phyloP scores from a whole-genome alignment of 2,888 invertebrate species.

The Thecocarcelia acutangulata region DNA sequence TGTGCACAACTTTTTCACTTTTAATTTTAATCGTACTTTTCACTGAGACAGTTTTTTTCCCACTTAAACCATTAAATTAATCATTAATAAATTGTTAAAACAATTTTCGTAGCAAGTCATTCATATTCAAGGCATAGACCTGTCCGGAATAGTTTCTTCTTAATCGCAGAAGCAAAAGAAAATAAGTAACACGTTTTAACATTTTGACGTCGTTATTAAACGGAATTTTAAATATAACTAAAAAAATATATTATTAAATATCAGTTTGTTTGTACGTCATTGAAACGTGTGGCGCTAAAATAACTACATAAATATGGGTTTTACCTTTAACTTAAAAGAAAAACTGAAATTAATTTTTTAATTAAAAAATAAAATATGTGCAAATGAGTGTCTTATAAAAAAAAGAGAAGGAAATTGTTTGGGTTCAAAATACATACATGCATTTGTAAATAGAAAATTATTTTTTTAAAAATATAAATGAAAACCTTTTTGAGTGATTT shows the following conservation, averaged over 20 bases:
- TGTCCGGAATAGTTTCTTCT: conserved; percentile 50
- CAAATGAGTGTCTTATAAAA: conserved; percentile 1
- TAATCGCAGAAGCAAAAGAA: conserved; percentile 7
- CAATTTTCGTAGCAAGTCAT: conserved; percentile 59
- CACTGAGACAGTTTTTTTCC: conserved; percentile 34
- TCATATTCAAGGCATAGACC: conserved; percentile 58
- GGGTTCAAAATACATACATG: not conserved
- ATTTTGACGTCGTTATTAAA: conserved; percentile 27
- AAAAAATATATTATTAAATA: conserved; percentile 1
- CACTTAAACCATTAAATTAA: conserved; percentile 39
- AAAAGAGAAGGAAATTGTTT: too few relatives aligned
- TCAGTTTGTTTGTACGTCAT: conserved; percentile 9
- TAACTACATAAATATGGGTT: conserved; percentile 43
- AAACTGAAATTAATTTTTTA: conserved; percentile 8
- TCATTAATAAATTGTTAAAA: conserved; percentile 65
- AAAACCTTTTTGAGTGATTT: not conserved
- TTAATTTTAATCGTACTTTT: conserved; percentile 34
- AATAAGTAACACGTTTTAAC: not conserved
- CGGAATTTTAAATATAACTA: not conserved
- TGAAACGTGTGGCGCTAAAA: conserved; percentile 60
- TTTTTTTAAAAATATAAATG: not conserved
- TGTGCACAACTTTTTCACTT: conserved; percentile 28
- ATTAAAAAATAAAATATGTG: conserved; percentile 12
- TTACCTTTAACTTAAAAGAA: not conserved
- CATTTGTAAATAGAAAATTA: not conserved